Base-by-base conservation (phyloP, 2,888 invertebrate genomes). In the Arctia plantaginis region DNA sequence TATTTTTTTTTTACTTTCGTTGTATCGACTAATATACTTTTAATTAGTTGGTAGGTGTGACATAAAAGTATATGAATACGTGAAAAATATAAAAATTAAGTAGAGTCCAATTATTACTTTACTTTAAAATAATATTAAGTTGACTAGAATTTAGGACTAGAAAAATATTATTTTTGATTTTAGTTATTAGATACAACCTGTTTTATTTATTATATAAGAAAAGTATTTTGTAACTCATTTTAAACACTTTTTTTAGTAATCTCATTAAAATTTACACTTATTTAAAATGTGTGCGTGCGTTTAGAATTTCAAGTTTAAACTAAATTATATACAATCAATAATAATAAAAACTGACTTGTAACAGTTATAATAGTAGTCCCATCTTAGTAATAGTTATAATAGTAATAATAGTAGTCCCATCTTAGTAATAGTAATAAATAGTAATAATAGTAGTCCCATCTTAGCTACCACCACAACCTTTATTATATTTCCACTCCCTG, bases 401-500 rank as follows among this genome's bases (percentile, higher is more conserved):
- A n/a, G n/a, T n/a, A n/a, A n/a, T n/a, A n/a, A 77, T 65, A 55
- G 20, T 1, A 33, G 66, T 73, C 77, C 74, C 70, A 77, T 67
- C 75, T 82, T 69, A 20, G 82, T n/a, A n/a, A n/a, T n/a, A n/a
- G 27, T 23, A 71, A 51, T n/a, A 27, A 33, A 59, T 59, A 35
- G 66, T 30, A 62, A 68, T 68, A 71, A 77, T 65, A 55, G 20
- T 1, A 33, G 66, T 73, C 77, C 74, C 70, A 77, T 67, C 75
- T 82, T 69, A 20, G 82, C 84, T 86, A 81, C 82, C 76, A 69
- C 79, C 76, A 13, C 74, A 79, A 78, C 66, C 35, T 59, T 68
- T 66, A n/a, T 51, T 23, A 67, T 71, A 51, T 73, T 20, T 91
- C 88, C 92, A 92, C 93, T 89, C 89, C 82, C 90, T 92, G 93